Percentiles rank a stretch among this genome's conserved stretches.
Evolutionary conservation across 2,888 invertebrate genomes (phyloP).

Genomic region (Chaetogeoica ovagalla): DNA sequence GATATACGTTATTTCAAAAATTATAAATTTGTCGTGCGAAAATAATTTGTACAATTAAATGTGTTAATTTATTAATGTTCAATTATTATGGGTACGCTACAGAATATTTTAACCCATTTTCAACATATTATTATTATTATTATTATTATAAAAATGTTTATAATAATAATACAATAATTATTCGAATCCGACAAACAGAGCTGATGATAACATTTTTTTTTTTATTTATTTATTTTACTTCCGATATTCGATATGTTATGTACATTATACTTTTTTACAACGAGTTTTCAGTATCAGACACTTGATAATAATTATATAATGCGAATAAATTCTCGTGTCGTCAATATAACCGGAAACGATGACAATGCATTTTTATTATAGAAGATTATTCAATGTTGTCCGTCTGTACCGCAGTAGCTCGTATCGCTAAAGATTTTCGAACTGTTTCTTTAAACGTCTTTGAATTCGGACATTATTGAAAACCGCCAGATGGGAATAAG

Average conservation of each 20-base stretch:
- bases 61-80: too few relatives aligned
- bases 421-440: constrained; percentile 22
- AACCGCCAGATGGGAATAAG: constrained; percentile 38
- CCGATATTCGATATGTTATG: background rate
- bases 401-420: background rate
- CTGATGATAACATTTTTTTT: too few relatives aligned
- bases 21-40: too few relatives aligned
- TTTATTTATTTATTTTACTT: too few relatives aligned
- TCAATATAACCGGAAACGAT: constrained; percentile 27
- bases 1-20: too few relatives aligned
- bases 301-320: background rate
- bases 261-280: background rate
- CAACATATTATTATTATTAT: too few relatives aligned
- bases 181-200: too few relatives aligned
- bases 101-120: too few relatives aligned
- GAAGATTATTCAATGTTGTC: background rate
- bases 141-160: too few relatives aligned
- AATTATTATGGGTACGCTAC: too few relatives aligned
- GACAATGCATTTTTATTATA: constrained; percentile 4
- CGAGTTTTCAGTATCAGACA: background rate
- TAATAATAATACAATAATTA: too few relatives aligned
- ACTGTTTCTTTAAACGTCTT: constrained; percentile 12
- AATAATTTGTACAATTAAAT: too few relatives aligned
- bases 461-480: constrained; percentile 3
- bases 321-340: background rate